phyloP scores from a whole-genome alignment of 2,888 invertebrate genomes.

The Yponomeuta plumbellus region DNA sequence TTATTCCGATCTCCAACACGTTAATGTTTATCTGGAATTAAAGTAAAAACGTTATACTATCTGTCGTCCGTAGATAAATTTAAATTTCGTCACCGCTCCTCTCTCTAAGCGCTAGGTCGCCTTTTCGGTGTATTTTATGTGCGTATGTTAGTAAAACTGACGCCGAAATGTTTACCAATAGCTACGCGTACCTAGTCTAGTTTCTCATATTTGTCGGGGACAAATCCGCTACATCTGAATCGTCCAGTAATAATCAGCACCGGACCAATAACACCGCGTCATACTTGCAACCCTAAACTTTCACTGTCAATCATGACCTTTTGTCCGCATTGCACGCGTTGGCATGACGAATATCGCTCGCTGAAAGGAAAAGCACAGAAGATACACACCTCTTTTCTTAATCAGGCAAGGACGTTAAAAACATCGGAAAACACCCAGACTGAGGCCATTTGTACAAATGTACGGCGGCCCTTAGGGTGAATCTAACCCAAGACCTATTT shows the following conservation, averaged over 20 bases:
- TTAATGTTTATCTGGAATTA: no score
- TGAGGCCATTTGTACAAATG: no score
- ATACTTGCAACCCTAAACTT: background rate
- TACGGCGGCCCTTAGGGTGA: no score
- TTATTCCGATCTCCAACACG: no score
- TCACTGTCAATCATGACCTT: constrained; percentile 1
- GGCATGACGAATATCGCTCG: background rate
- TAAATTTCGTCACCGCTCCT: background rate
- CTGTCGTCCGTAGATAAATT: no score
- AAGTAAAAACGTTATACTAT: no score
- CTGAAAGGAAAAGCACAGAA: background rate
- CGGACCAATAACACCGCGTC: background rate
- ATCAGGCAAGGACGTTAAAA: no score
- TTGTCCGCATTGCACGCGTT: background rate
- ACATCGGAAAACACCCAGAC: no score
- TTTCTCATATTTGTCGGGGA: background rate
- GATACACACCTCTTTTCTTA: background rate
- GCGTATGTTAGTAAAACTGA: background rate
- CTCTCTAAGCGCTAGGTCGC: background rate
- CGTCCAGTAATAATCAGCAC: background rate
- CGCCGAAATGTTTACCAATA: background rate
- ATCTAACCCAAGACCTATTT: no score
- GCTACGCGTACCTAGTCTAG: background rate
- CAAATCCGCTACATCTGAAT: background rate
- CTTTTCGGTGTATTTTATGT: background rate